These are phyloP conservation scores for Melanostigma gelatinosum DNA, from an alignment of 2,113 vertebrate genomes.

Conservation along the genomic window DNA sequence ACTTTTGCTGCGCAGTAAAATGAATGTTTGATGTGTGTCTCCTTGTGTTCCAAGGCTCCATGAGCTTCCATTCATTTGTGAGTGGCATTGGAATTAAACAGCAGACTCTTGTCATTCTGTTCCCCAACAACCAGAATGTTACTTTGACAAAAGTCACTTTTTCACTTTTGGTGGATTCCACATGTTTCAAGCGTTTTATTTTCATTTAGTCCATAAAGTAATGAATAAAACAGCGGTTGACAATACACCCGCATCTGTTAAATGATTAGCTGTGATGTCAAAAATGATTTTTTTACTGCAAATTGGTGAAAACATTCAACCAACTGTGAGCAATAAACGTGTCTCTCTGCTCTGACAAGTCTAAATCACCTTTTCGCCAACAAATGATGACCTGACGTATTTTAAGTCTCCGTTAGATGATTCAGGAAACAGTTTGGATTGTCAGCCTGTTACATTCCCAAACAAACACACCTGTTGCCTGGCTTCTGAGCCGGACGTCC, in stretches of 20 bases:
- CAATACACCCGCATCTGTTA: neutral
- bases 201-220: neutral
- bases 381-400: neutral
- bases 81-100: neutral
- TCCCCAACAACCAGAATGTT: neutral
- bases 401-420: neutral
- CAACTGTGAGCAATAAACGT: neutral
- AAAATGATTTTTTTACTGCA: neutral
- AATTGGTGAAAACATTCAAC: neutral
- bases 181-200: neutral
- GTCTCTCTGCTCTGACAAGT: neutral
- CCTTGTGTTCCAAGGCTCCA: neutral
- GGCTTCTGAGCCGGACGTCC: constrained; percentile 79
- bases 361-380: neutral
- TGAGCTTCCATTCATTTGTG: neutral
- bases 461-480: constrained; percentile 82
- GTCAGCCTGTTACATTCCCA: neutral
- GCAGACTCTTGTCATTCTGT: neutral
- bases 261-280: neutral
- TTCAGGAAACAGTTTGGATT: neutral
- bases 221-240: neutral
- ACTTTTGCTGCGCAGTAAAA: neutral
- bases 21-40: neutral
- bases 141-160: too few species aligned
- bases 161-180: neutral